These are phyloP conservation scores for Tetramorium bicarinatum DNA, from an alignment of 2,888 invertebrate species.

Conservation along the genomic window DNA sequence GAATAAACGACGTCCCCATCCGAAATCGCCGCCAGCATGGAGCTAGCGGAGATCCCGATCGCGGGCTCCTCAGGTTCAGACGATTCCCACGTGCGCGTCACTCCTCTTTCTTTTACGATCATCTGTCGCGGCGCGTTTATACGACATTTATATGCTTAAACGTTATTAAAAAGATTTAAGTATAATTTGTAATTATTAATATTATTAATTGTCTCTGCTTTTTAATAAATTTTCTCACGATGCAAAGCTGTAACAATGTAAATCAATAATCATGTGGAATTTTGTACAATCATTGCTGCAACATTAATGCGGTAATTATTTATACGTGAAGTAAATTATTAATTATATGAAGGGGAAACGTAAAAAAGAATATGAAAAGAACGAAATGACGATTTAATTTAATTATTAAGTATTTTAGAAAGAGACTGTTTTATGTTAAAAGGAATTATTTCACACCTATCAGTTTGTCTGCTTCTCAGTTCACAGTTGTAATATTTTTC, in stretches of 20 bases:
- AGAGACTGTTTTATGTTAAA: neutral
- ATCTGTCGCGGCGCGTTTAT: neutral
- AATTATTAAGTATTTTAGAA: neutral
- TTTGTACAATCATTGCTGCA: neutral
- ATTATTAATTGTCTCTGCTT: conserved; percentile 12
- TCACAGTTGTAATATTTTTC: neutral
- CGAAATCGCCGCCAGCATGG: conserved; percentile 61
- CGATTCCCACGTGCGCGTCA: conserved; percentile 78
- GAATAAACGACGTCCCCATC: conserved; percentile 62
- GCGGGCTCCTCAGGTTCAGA: conserved; percentile 74
- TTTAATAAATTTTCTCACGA: neutral
- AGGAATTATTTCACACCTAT: too few relatives aligned
- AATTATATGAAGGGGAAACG: neutral
- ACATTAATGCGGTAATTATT: neutral
- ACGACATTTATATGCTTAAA: neutral
- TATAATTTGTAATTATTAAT: neutral
- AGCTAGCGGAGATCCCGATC: conserved; percentile 57
- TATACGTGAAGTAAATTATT: neutral
- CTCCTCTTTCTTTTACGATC: conserved; percentile 24
- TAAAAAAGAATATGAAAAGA: neutral
- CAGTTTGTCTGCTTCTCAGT: neutral
- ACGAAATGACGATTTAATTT: neutral
- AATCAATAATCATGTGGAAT: neutral
- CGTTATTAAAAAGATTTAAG: neutral
- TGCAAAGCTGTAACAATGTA: neutral